Conservation (phyloP, 2,113 vertebrate species). For the Hypomesus transpacificus region DNA sequence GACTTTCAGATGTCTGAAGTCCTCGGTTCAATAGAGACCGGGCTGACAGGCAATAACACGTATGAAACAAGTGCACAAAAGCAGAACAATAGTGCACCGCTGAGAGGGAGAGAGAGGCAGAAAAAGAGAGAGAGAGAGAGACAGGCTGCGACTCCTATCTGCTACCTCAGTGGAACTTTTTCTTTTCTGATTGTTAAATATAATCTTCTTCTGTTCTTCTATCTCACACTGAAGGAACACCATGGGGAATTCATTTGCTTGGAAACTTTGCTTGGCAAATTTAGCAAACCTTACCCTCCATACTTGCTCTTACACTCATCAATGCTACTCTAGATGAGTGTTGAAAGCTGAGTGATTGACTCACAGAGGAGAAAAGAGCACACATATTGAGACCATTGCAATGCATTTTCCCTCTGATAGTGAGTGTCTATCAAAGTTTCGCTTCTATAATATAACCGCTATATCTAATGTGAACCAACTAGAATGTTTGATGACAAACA, state of each 20-base stretch:
- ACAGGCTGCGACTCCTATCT: conserved; percentile 37
- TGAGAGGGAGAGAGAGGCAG: conserved; percentile 26
- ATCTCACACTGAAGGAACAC: conserved; percentile 50
- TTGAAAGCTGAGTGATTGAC: conserved; percentile 21
- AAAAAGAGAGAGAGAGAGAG: conserved; percentile 12
- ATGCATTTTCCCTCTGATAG: no score
- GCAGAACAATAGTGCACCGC: conserved; percentile 47
- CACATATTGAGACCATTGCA: no score
- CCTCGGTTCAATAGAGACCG: conserved; percentile 50
- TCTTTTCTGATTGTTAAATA: conserved; percentile 63
- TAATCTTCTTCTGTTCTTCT: conserved; percentile 66
- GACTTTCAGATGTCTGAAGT: conserved; percentile 58
- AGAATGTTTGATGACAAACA: no score
- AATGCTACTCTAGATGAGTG: conserved; percentile 20
- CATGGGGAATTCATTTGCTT: conserved; percentile 60
- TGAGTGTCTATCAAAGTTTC: no score
- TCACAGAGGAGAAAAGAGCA: no score
- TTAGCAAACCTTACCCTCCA: conserved; percentile 51
- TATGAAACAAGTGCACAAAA: conserved; percentile 55
- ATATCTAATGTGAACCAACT: no score
- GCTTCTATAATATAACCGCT: no score
- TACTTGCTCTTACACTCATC: no score
- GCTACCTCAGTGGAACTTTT: conserved; percentile 47
- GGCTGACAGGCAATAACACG: conserved; percentile 59
- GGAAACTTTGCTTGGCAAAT: conserved; percentile 60